Base-by-base conservation (phyloP, 1,140 invertebrate species). In the Macrobrachium rosenbergii region DNA sequence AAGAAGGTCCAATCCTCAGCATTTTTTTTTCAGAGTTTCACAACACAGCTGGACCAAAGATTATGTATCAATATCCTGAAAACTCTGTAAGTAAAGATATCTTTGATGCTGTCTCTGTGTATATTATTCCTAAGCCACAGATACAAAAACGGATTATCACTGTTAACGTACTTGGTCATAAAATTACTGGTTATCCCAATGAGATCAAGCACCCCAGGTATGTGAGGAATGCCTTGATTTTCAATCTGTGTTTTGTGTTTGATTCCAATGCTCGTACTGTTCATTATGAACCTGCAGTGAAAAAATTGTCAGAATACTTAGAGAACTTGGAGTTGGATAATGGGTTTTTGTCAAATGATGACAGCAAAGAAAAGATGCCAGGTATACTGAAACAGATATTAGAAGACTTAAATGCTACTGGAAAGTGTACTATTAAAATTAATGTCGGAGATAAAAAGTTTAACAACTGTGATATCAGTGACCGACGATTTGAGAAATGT, bases 201-300 rank as follows among this genome's bases (percentile, higher is more conserved):
- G 94, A 95, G 89, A 98, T 99, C 83, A 95, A 97, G 90, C 95
- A 97, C 91, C 94, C 95, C 77, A 96, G 97, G 90, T 99, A 99
- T 93, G 94, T 95, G n/a, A 93, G 98, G 88, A 99, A 99, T 93
- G 96, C 96, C 45, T 96, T 97, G 90, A 95, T 98, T 81, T 99
- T 99, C 92, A 99, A 99, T 92, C 92, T 99, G 5, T 99, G 98
- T 91, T 98, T 99, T 92, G 97, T 99, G 0, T 99, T 97, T 91
- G 96, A 98, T 90, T 95, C 95, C 59, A 95, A 95, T 92, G 95
- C 96, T 0, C 94, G 96, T 80, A 97, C 97, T 19, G 95, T 97
- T 21, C 91, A 91, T 43, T 94, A 93, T 91, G 93, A 94, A 88
- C 91, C 92, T 10, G 91, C 93, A 52, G 93, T 94, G 8, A 93